Base-by-base conservation (phyloP, 2,888 invertebrate species). In the Bembecia ichneumoniformis region DNA sequence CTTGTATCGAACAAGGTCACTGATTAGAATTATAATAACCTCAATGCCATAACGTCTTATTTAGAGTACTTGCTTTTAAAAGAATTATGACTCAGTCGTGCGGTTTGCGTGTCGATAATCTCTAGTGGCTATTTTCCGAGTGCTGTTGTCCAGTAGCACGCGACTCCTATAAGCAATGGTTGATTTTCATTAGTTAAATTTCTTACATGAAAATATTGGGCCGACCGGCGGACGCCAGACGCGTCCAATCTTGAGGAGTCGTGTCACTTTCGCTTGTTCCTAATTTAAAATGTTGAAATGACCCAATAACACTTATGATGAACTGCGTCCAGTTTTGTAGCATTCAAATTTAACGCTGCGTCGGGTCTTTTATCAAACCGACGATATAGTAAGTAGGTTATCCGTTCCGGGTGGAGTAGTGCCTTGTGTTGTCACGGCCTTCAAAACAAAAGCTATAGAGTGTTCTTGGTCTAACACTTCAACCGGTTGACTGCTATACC, bases 141-240 rank as follows among this genome's bases (percentile, higher is more conserved):
- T 28, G 28, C 28, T 28, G 28, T 28, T 28, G 55, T 36, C 53
- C 58, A 56, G 52, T 47, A 56, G 58, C 74, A 72, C 69, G 73
- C 67, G 53, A 71, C 55, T 62, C 60, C 60, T 66, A 64, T 28
- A 56, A 59, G 57, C 57, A 46, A 59, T 43, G 58, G 58, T 56
- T 53, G 55, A 59, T 62, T 62, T 62, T 79, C 67, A 66, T 59
- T 71, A 76, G 77, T 77, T 82, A 74, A 65, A 63, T 68, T 65
- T 73, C 72, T 68, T 71, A 66, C 64, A 70, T 68, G 74, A 75
- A 77, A 77, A 65, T 64, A 66, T 71, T 83, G 83, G 82, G 70
- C 55, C 55, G 53, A 51, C 56, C 83, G 82, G 70, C 55, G 55
- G 53, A 51, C 56, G 82, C 82, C 82, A 83, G 69, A 52, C 60